phyloP scores from a whole-genome alignment of 2,888 invertebrate genomes.

The Brachycybe producta region DNA sequence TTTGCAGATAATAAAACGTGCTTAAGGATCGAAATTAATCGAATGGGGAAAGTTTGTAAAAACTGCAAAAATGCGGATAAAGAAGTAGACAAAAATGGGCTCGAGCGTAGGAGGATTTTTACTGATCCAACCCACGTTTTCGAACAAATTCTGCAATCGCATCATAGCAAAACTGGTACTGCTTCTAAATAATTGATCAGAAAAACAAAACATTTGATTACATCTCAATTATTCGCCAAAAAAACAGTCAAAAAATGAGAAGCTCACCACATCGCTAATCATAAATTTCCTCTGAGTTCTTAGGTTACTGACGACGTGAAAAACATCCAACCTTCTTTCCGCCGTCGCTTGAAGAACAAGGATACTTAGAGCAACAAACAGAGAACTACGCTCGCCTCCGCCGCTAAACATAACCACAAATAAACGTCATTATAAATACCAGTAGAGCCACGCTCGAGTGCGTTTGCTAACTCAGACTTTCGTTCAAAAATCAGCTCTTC shows the following conservation, averaged over 20 bases:
- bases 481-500: not conserved
- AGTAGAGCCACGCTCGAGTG: not conserved
- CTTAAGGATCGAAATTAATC: no score
- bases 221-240: not conserved
- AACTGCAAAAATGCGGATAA: not conserved
- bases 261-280: slow-evolving; percentile 67
- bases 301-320: slow-evolving; percentile 67
- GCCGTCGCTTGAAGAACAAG: slow-evolving; percentile 69
- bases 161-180: slow-evolving; percentile 85
- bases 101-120: not conserved
- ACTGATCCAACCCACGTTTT: slow-evolving; percentile 1
- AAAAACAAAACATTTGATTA: not conserved
- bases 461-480: no score
- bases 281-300: slow-evolving; percentile 70
- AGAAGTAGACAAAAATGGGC: not conserved
- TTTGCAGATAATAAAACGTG: no score
- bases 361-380: slow-evolving; percentile 77
- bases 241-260: not conserved
- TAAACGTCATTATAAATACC: slow-evolving; percentile 13
- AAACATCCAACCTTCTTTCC: slow-evolving; percentile 75
- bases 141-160: slow-evolving; percentile 46
- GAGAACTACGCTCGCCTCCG: slow-evolving; percentile 76
- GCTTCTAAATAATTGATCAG: slow-evolving; percentile 48
- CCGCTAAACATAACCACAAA: slow-evolving; percentile 38
- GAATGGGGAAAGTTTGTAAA: no score